These are phyloP conservation scores for Meiosimyza decipiens DNA, from an alignment of 2,888 invertebrate genomes.

Conservation along the genomic window DNA sequence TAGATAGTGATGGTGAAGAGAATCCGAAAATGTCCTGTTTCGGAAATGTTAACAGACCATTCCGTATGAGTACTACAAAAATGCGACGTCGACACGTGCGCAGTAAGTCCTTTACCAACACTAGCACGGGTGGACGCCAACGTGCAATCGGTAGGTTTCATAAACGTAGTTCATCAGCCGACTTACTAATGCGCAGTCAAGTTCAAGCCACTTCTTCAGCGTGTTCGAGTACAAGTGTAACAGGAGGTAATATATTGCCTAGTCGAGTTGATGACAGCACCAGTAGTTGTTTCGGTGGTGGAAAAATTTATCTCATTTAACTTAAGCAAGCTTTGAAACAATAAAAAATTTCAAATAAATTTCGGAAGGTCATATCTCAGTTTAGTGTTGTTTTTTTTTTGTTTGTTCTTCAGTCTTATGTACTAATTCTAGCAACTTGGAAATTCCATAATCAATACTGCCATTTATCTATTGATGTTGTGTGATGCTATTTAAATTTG, in stretches of 20 bases:
- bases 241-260: constrained; percentile 21
- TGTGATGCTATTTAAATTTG: no score
- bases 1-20: constrained; percentile 51
- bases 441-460: no score
- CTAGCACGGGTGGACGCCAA: constrained; percentile 38
- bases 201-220: constrained; percentile 12
- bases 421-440: no score
- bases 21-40: constrained; percentile 60
- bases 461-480: no score
- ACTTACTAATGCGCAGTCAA: constrained; percentile 55
- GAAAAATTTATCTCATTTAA: constrained; percentile 40
- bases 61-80: constrained; percentile 46
- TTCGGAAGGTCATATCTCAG: no score
- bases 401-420: no score
- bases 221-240: background rate
- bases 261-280: constrained; percentile 40
- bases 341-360: constrained; percentile 15
- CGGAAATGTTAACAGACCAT: constrained; percentile 54
- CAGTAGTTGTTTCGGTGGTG: constrained; percentile 28
- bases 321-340: constrained; percentile 20
- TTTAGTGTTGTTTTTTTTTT: no score
- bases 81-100: constrained; percentile 52
- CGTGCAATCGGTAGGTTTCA: constrained; percentile 15
- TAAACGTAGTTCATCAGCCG: constrained; percentile 63
- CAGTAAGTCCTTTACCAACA: constrained; percentile 63